Evolutionary conservation across 2,888 invertebrate species (phyloP), one percentile per base, ranked within the genome.

Genomic region (Chrysolina oricalcia): DNA sequence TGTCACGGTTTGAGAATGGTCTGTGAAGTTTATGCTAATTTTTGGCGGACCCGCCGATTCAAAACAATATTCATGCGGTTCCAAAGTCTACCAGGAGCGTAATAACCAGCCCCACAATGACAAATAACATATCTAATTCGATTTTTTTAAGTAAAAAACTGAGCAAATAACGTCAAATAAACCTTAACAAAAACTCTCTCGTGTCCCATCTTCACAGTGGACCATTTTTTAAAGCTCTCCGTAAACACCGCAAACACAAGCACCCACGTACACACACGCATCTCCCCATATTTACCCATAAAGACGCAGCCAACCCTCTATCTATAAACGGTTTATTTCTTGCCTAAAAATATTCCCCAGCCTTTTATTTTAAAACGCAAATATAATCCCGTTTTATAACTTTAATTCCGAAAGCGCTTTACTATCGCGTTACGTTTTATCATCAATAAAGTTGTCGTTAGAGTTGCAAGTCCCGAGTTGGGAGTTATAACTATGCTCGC

Each of bases 381-480:
- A 41, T 67, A 67, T 68, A 68, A 68, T 83, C 82, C 81, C 73
- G 80, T 81, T 84, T 83, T 84, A 83, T 82, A 80, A 81, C 84
- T 84, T 85, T 84, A 85, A 85, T 85, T 85, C 83, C 80, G 78
- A 80, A 78, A 83, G 81, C 81, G 80, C 80, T 84, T 78, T 79
- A 82, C 82, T 79, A 77, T 81, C 75, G 74, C 79, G 76, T 77
- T 79, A 75, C 78, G 74, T 81, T 82, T 80, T 79, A 81, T 77
- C 80, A 79, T 75, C 81, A 74, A 81, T 82, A 82, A 82, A 82
- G 69, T 78, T 82, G 76, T 77, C 78, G 74, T 78, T 77, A 68
- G 69, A 76, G 68, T 73, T 59, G 59, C 27, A 35, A 59, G 59
- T 73, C 23, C 53, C 21, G 68, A 68, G 72, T 73, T 75, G 46